These are phyloP conservation scores for Chelon labrosus DNA, from an alignment of 2,797 vertebrate species.

Conservation along the genomic window DNA sequence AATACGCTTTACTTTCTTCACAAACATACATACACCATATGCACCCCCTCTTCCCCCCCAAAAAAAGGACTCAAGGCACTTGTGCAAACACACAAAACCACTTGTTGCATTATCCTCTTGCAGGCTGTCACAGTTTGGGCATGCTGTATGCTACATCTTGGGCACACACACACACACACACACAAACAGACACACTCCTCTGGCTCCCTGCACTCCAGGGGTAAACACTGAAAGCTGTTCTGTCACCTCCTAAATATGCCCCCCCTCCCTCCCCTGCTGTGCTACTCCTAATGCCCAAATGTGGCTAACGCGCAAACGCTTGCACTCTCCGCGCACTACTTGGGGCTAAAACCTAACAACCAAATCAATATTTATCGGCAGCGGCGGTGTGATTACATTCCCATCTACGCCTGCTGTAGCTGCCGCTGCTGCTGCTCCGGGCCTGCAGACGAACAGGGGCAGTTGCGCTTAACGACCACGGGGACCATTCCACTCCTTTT, in stretches of 20 bases:
- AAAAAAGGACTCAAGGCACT: constrained; percentile 23
- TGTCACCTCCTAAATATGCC: constrained; percentile 57
- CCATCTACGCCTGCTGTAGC: constrained; percentile 10
- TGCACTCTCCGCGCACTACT: constrained; percentile 29
- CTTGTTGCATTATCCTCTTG: neutral
- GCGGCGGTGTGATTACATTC: constrained; percentile 45
- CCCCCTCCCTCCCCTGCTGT: constrained; percentile 7
- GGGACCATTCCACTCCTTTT: constrained; percentile 9
- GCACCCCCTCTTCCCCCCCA: constrained; percentile 1
- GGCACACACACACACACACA: constrained; percentile 8
- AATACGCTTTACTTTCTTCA: constrained; percentile 14
- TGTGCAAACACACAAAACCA: constrained; percentile 21
- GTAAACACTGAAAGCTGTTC: constrained; percentile 53
- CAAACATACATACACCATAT: neutral
- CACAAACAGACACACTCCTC: constrained; percentile 19
- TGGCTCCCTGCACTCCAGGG: constrained; percentile 59
- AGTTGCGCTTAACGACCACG: constrained; percentile 18
- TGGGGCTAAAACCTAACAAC: constrained; percentile 52
- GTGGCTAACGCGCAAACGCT: constrained; percentile 42
- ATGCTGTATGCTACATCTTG: constrained; percentile 8
- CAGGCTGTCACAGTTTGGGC: constrained; percentile 1
- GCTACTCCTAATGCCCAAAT: constrained; percentile 59
- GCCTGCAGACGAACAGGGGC: constrained; percentile 5
- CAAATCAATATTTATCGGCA: constrained; percentile 77
- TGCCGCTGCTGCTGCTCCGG: neutral